Evolutionary conservation across 2,113 vertebrate species (phyloP).

Genomic region (Pheucticus melanocephalus): DNA sequence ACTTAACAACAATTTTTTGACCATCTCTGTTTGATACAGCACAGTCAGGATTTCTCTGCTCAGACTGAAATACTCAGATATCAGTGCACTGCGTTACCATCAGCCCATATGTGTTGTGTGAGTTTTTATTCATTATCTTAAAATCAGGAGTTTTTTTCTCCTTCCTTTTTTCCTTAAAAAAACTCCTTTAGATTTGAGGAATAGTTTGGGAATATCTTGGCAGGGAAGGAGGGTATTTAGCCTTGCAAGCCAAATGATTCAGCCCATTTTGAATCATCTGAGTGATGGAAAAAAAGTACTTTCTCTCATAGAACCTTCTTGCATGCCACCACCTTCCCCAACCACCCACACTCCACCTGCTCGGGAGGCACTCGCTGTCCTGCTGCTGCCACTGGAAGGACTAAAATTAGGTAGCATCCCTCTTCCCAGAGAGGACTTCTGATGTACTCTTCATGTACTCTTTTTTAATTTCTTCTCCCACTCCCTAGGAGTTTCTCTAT

Average conservation of each 20-base stretch:
- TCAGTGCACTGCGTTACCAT: not conserved
- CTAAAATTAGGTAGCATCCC: constrained; percentile 28
- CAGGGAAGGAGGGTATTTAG: not conserved
- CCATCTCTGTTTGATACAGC: not conserved
- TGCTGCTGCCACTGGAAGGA: not conserved
- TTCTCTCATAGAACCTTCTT: not conserved
- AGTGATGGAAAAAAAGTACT: not conserved
- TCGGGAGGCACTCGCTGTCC: not conserved
- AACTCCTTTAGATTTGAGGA: not conserved
- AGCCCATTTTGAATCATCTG: constrained; percentile 17
- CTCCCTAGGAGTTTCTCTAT: not conserved
- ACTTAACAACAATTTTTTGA: not conserved
- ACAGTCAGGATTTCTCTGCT: not conserved
- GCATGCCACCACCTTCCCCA: not conserved
- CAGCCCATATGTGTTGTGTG: not conserved
- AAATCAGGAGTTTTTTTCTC: not conserved
- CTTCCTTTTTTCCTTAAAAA: not conserved
- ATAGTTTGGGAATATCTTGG: not conserved
- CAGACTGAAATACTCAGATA: not conserved
- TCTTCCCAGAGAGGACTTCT: not conserved
- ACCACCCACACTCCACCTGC: constrained; percentile 53
- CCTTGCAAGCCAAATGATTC: constrained; percentile 1
- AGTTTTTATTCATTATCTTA: not conserved
- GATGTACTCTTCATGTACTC: not conserved
- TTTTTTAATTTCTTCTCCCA: not conserved